Evolutionary conservation across 2,113 vertebrate species (phyloP).

Genomic region (Monarcha castaneiventris): DNA sequence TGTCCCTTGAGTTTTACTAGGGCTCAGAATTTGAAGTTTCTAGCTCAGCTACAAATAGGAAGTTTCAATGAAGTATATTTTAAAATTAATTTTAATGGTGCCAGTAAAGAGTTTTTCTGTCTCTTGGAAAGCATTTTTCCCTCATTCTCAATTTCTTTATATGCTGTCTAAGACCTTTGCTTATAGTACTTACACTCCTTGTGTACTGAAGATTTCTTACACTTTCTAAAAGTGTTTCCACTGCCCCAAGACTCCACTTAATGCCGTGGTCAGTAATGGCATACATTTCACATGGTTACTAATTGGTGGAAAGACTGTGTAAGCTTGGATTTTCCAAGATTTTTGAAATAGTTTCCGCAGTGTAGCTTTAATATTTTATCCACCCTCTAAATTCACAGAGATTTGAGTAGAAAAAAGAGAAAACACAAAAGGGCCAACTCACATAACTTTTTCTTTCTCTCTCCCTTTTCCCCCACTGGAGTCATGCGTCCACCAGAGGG

Average conservation of each 20-base stretch:
- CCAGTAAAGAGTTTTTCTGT: background rate
- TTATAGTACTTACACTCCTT: background rate
- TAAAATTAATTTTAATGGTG: background rate
- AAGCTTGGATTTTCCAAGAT: background rate
- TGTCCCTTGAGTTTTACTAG: background rate
- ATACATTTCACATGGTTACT: background rate
- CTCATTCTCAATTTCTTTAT: background rate
- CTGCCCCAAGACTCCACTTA: background rate
- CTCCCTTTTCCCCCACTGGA: background rate
- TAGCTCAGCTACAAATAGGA: background rate
- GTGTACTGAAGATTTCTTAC: background rate
- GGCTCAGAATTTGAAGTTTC: background rate
- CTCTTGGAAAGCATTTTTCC: background rate
- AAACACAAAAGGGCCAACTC: background rate
- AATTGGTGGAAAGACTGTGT: background rate
- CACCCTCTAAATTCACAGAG: background rate
- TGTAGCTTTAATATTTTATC: background rate
- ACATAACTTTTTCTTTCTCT: background rate
- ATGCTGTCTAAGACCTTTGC: background rate
- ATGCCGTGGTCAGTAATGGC: background rate
- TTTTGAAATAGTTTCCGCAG: background rate
- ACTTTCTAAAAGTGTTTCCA: background rate
- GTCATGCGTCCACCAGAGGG: background rate
- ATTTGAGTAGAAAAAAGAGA: background rate
- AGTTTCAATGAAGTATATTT: background rate